phyloP scores from a whole-genome alignment of 2,113 vertebrate species.

The Heptranchias perlo region DNA sequence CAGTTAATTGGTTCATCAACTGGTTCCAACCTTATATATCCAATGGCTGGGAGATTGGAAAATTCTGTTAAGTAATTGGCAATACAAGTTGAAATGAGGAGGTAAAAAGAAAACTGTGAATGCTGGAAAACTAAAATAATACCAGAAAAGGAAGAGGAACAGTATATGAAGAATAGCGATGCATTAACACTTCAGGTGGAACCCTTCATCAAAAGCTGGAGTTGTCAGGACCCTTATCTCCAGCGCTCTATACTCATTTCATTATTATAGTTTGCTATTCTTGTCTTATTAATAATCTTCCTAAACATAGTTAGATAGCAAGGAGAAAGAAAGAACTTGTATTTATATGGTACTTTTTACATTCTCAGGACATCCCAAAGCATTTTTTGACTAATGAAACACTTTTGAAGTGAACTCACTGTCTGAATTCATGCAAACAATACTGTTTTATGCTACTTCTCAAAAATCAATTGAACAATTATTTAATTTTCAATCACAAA shows the following conservation, averaged over 20 bases:
- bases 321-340: no score
- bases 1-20: neutral
- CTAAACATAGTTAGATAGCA: neutral
- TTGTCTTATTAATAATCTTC: neutral
- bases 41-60: neutral
- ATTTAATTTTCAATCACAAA: neutral
- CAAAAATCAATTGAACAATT: neutral
- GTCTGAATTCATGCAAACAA: neutral
- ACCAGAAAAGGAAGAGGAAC: neutral
- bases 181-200: neutral
- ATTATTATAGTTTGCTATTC: neutral
- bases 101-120: neutral
- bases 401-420: neutral
- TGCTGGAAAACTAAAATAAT: neutral
- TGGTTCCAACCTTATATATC: neutral
- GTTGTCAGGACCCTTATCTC: neutral
- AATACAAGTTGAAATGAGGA: neutral
- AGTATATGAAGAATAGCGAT: neutral
- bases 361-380: neutral
- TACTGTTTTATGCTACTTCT: neutral
- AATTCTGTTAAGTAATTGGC: neutral
- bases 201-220: neutral
- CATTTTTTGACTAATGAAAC: neutral
- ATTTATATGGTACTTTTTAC: neutral
- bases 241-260: neutral